phyloP scores from a whole-genome alignment of 30 jellyfish, hydroid and myxozoan genomes.

The Hydra vulgaris region DNA sequence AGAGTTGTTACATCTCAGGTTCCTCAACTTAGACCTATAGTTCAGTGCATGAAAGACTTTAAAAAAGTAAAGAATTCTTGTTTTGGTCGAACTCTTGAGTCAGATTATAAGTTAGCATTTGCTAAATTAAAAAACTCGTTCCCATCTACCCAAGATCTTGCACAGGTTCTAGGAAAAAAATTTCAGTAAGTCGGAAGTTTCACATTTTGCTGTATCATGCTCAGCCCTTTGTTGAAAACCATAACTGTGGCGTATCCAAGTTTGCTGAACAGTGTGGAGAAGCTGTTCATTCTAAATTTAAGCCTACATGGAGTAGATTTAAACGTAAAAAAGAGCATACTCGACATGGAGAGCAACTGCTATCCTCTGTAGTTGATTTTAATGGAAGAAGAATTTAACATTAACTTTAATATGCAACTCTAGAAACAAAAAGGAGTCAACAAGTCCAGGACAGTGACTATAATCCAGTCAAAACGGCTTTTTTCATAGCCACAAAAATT shows the following conservation, averaged over 20 bases:
- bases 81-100: not conserved
- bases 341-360: not conserved
- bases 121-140: not conserved
- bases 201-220: not conserved
- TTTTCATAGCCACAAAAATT: not conserved
- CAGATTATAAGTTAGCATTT: not conserved
- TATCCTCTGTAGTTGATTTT: not conserved
- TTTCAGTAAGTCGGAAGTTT: not conserved
- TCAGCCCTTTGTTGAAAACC: not conserved
- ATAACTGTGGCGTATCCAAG: not conserved
- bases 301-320: not conserved
- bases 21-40: not conserved
- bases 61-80: not conserved
- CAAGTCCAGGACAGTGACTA: not conserved
- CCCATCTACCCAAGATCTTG: not conserved
- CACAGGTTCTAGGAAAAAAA: not conserved
- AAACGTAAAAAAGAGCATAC: not conserved
- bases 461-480: not conserved
- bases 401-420: not conserved
- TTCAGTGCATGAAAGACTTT: not conserved
- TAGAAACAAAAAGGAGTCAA: not conserved
- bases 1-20: not conserved
- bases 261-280: not conserved
- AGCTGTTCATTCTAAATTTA: not conserved
- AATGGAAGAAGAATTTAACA: not conserved